Conservation (phyloP, 2,888 invertebrate genomes). For the Agrypnus murinus region DNA sequence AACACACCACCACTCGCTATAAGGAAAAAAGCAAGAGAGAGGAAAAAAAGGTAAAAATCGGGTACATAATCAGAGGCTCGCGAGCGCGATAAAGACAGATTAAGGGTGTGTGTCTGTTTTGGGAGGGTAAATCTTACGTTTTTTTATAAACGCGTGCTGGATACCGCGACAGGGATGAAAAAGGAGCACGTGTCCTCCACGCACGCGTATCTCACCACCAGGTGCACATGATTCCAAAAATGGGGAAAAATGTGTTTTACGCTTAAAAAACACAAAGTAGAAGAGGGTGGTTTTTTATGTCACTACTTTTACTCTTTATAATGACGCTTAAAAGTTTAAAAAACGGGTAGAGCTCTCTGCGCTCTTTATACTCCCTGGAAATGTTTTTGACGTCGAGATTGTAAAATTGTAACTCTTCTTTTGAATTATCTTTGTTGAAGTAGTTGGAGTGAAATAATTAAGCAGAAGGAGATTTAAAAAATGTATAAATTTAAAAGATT, state of each 20-base stretch:
- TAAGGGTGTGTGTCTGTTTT: constrained; percentile 39
- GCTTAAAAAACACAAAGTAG: constrained; percentile 53
- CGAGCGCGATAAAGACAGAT: constrained; percentile 51
- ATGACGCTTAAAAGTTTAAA: constrained; percentile 8
- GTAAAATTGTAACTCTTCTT: constrained; percentile 37
- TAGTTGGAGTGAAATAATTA: too few species aligned
- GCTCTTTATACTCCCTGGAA: constrained; percentile 1
- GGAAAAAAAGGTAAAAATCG: constrained; percentile 36
- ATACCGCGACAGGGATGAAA: constrained; percentile 12
- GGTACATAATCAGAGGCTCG: constrained; percentile 42
- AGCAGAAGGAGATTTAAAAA: too few species aligned
- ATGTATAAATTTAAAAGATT: too few species aligned
- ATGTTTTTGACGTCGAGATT: constrained; percentile 26
- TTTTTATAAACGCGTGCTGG: constrained; percentile 50
- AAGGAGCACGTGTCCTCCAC: constrained; percentile 52
- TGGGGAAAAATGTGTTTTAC: constrained; percentile 51
- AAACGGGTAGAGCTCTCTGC: constrained; percentile 28
- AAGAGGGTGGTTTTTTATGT: constrained; percentile 52
- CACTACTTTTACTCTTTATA: constrained; percentile 1
- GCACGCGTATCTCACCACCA: constrained; percentile 52
- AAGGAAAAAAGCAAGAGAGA: constrained; percentile 32
- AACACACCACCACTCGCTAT: too few species aligned
- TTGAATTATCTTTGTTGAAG: too few species aligned
- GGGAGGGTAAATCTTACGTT: constrained; percentile 48
- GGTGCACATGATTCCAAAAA: constrained; percentile 55